phyloP scores from a whole-genome alignment of 1,140 invertebrate species.

The Euglossa dilemma region DNA sequence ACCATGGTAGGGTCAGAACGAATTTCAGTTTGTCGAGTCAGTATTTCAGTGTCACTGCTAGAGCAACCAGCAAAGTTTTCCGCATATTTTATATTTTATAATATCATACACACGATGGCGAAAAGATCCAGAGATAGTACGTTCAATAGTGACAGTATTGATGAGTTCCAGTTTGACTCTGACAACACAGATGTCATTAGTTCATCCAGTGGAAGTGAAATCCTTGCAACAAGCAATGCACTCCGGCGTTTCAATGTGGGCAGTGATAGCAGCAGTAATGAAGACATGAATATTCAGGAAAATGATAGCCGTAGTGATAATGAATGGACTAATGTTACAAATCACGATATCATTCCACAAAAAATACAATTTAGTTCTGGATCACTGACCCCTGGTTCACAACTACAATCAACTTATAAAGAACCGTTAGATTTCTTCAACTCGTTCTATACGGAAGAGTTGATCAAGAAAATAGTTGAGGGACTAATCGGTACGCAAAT shows the following conservation, averaged over 20 bases:
- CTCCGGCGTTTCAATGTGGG: conserved; percentile 24
- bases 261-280: conserved; percentile 19
- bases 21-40: too few species aligned
- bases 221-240: not conserved
- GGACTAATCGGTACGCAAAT: conserved; percentile 40
- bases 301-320: too few species aligned
- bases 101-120: too few species aligned
- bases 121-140: too few species aligned
- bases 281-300: conserved; percentile 31
- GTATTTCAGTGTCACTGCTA: too few species aligned
- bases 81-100: too few species aligned
- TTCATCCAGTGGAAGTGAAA: conserved; percentile 30
- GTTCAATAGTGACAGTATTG: too few species aligned
- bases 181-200: not conserved
- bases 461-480: conserved; percentile 33
- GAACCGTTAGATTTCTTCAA: conserved; percentile 31
- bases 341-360: conserved; percentile 40
- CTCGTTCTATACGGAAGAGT: conserved; percentile 30
- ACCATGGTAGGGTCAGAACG: too few species aligned
- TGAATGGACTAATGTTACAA: conserved; percentile 26
- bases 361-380: conserved; percentile 31
- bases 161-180: not conserved
- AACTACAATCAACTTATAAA: conserved; percentile 17
- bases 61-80: too few species aligned
- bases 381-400: conserved; percentile 25